Conservation (phyloP, 2,888 invertebrate species). For the Dynastes tityus region DNA sequence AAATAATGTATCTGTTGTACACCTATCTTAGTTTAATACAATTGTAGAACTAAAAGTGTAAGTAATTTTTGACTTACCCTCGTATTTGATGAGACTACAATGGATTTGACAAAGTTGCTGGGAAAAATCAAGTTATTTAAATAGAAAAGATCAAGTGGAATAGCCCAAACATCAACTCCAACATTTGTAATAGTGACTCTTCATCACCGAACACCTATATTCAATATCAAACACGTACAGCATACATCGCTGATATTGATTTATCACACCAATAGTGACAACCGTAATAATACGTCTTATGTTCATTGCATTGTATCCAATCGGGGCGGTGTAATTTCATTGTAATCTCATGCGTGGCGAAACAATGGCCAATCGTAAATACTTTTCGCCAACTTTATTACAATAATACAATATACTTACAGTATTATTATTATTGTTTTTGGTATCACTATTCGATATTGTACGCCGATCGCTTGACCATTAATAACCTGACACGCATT, state of each 20-base stretch:
- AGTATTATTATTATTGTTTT: slow-evolving; percentile 17
- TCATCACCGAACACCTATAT: no score
- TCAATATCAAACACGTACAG: not conserved
- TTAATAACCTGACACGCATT: not conserved
- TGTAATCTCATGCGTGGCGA: not conserved
- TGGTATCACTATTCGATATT: slow-evolving; percentile 12
- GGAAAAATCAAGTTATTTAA: no score
- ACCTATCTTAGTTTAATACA: no score
- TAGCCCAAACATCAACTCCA: no score
- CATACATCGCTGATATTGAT: not conserved
- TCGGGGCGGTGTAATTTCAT: slow-evolving; percentile 18
- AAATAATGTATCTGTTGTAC: no score
- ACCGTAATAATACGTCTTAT: not conserved
- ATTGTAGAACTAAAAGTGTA: no score
- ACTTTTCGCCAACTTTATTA: slow-evolving; percentile 4
- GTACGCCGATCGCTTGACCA: slow-evolving; percentile 27
- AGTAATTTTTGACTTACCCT: no score
- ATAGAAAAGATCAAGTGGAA: no score
- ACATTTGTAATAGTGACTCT: no score
- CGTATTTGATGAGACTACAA: no score
- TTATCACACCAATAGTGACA: not conserved
- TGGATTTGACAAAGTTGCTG: no score
- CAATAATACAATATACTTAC: slow-evolving; percentile 11
- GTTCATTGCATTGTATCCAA: slow-evolving; percentile 1
- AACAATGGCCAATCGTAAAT: slow-evolving; percentile 20